phyloP scores from a whole-genome alignment of 2,888 invertebrate species.

The Esperia sulphurella region DNA sequence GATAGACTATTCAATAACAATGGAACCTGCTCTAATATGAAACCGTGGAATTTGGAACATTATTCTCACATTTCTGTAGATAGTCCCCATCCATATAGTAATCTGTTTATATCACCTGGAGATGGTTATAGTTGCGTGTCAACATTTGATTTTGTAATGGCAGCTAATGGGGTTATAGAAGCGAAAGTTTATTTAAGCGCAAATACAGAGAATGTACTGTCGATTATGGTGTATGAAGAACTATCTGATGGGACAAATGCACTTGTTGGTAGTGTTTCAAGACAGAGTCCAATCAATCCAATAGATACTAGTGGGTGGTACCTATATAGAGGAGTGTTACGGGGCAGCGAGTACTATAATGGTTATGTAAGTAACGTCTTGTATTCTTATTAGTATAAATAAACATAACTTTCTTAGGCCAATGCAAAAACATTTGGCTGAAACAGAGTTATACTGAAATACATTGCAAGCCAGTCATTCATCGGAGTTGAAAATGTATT shows the following conservation, averaged over 20 bases:
- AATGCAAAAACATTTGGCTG: too few species aligned
- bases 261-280: background rate
- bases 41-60: background rate
- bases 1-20: constrained; percentile 11
- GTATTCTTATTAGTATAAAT: background rate
- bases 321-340: background rate
- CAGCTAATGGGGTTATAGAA: constrained; percentile 8
- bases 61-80: constrained; percentile 1
- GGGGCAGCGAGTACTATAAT: background rate
- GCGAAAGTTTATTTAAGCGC: constrained; percentile 2
- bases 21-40: background rate
- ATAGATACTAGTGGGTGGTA: background rate
- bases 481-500: too few species aligned
- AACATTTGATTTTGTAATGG: constrained; percentile 14
- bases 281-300: background rate
- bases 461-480: too few species aligned
- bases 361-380: background rate
- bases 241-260: background rate
- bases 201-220: background rate
- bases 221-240: background rate
- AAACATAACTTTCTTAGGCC: too few species aligned
- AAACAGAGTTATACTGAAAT: too few species aligned
- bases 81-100: constrained; percentile 17
- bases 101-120: constrained; percentile 19
- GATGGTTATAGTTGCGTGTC: constrained; percentile 20